Percentiles rank a stretch among this genome's conserved stretches.
Conservation (phyloP, 2,888 invertebrate species). For the Acleris sparsana region DNA sequence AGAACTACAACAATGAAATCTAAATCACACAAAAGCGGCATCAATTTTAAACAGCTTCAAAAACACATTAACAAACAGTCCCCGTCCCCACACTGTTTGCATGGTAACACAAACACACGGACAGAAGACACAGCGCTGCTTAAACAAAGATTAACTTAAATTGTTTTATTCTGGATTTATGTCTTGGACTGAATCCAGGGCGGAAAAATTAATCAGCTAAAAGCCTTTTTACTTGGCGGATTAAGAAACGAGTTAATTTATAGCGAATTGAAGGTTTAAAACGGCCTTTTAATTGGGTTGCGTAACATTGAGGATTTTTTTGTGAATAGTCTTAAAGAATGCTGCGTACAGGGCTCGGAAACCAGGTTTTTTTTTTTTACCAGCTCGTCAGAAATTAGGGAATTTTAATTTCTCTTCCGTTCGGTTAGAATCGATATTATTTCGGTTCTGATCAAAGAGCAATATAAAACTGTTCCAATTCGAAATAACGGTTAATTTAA, state of each 20-base stretch:
- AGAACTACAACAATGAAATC: too few relatives aligned
- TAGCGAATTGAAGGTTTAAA: constrained; percentile 61
- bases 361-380: too few relatives aligned
- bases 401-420: too few relatives aligned
- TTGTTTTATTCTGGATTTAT: constrained; percentile 78
- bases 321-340: background rate
- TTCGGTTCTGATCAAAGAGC: too few relatives aligned
- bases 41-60: background rate
- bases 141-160: constrained; percentile 71
- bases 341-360: too few relatives aligned
- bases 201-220: constrained; percentile 80
- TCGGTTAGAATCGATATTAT: too few relatives aligned
- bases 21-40: too few relatives aligned
- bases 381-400: too few relatives aligned
- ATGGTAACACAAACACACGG: constrained; percentile 25
- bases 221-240: constrained; percentile 69
- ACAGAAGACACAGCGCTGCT: constrained; percentile 30
- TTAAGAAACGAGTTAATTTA: constrained; percentile 76
- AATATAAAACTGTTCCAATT: too few relatives aligned
- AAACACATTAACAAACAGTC: constrained; percentile 4
- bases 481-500: too few relatives aligned
- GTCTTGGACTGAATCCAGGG: constrained; percentile 65
- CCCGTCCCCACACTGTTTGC: constrained; percentile 14
- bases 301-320: background rate
- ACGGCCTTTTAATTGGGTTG: constrained; percentile 23